phyloP scores from a whole-genome alignment of 1,140 invertebrate species.

The Lepidotrigona ventralis region DNA sequence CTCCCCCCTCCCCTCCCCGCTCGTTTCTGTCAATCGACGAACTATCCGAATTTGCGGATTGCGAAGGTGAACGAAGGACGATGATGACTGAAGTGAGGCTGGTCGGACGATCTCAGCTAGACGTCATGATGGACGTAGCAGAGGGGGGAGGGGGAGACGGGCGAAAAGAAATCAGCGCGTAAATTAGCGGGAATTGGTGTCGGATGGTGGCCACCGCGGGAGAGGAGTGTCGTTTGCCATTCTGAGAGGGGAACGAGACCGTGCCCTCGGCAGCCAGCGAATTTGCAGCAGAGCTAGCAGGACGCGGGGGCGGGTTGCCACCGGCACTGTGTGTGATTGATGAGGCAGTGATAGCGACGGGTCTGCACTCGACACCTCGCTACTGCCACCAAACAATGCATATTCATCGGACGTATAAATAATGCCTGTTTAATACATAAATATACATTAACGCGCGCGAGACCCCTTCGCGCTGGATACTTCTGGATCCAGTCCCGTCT shows the following conservation, averaged over 20 bases:
- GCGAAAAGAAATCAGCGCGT: slow-evolving; percentile 57
- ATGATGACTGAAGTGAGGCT: neutral
- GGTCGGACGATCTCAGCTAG: slow-evolving; percentile 26
- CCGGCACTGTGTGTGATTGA: slow-evolving; percentile 77
- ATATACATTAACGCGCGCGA: slow-evolving; percentile 72
- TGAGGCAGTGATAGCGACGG: slow-evolving; percentile 79
- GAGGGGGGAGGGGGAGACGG: slow-evolving; percentile 43
- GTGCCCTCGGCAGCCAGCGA: slow-evolving; percentile 29
- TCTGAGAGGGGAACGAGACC: slow-evolving; percentile 48
- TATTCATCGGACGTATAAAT: slow-evolving; percentile 79
- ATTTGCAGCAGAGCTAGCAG: slow-evolving; percentile 1
- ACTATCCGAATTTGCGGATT: neutral
- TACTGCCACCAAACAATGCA: slow-evolving; percentile 78
- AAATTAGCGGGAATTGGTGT: slow-evolving; percentile 65
- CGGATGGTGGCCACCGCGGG: slow-evolving; percentile 4
- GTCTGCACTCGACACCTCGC: slow-evolving; percentile 79
- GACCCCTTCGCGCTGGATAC: slow-evolving; percentile 9
- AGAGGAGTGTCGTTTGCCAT: slow-evolving; percentile 34
- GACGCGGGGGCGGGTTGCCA: slow-evolving; percentile 36
- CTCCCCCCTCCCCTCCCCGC: no score
- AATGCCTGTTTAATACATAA: slow-evolving; percentile 80
- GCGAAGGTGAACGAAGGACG: neutral
- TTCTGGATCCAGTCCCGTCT: slow-evolving; percentile 15
- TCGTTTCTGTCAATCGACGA: slow-evolving; percentile 4
- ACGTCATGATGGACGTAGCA: slow-evolving; percentile 39